phyloP scores from a whole-genome alignment of 2,888 invertebrate species.

The Falcaria lacertinaria region DNA sequence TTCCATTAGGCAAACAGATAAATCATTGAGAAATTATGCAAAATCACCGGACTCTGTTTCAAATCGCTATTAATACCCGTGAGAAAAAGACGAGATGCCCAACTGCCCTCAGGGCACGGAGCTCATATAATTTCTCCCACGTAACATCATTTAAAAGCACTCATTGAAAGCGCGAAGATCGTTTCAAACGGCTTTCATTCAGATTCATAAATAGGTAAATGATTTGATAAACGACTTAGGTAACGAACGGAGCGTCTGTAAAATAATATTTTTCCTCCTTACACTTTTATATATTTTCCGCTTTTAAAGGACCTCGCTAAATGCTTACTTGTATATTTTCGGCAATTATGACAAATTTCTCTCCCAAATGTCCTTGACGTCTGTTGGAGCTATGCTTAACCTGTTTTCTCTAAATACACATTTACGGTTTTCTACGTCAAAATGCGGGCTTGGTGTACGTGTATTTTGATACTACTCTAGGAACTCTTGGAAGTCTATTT shows the following conservation, averaged over 20 bases:
- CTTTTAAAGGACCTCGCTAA: not conserved
- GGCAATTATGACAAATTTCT: not conserved
- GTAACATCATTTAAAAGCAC: slow-evolving; percentile 27
- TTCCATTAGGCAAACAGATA: slow-evolving; percentile 46
- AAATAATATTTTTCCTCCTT: not conserved
- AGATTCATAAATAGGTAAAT: slow-evolving; percentile 1
- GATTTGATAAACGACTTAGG: slow-evolving; percentile 3
- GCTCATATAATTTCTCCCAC: slow-evolving; percentile 27
- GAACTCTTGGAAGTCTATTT: not conserved
- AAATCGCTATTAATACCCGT: slow-evolving; percentile 57
- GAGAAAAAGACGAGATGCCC: slow-evolving; percentile 49
- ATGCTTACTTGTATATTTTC: not conserved
- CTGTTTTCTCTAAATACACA: not conserved
- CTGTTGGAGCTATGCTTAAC: not conserved
- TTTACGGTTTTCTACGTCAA: not conserved
- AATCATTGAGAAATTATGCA: slow-evolving; percentile 53
- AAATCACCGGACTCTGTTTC: slow-evolving; percentile 55
- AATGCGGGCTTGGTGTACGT: not conserved
- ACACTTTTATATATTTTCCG: not conserved
- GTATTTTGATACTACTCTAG: not conserved
- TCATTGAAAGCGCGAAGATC: slow-evolving; percentile 16
- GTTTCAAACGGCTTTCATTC: slow-evolving; percentile 2
- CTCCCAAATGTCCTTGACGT: not conserved
- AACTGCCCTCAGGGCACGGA: slow-evolving; percentile 21
- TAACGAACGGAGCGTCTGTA: not conserved